Evolutionary conservation across 2,797 vertebrate species (phyloP), one percentile per base, ranked within the genome.

Genomic region (Alca torda): DNA sequence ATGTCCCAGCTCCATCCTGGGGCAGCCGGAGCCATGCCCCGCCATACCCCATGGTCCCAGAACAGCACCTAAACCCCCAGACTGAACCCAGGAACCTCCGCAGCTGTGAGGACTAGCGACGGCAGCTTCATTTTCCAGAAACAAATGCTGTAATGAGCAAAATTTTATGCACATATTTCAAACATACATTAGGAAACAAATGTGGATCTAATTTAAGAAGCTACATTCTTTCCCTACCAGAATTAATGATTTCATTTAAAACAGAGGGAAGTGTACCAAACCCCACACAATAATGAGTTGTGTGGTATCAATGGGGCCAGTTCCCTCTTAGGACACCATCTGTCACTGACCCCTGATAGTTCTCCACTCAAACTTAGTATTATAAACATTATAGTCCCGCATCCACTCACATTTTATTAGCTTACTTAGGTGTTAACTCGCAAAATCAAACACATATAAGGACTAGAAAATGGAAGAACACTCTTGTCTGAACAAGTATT

Each of bases 161-260:
- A 17, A 61, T 70, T 64, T 54, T 67, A 43, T 4, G 19, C 30
- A 48, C 61, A 1, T 68, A 89, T 56, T 94, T 92, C 60, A 73
- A 89, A 91, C 56, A 18, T 59, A 33, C 12, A 33, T 85, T 69
- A 81, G 57, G 68, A 83, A 92, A 88, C 60, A 88, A 93, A 92
- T 51, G 26, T 72, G 84, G 87, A 84, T 89, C 60, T 77, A 63
- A 72, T 84, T 88, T 46, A 87, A 46, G 39, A 21, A 76, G 37
- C n/a, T 30, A 20, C 57, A 64, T 87, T 96, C 77, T 54, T 93
- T 77, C 65, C 43, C 43, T 56, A 45, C 63, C 59, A 68, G 30
- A 72, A 70, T 14, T 28, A 87, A 53, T 23, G 10, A 79, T 33
- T 67, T 89, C 11, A 63, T n/a, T 78, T 45, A 25, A 48, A 60